phyloP scores from a whole-genome alignment of 2,888 invertebrate species.

The Drosophila greeni region DNA sequence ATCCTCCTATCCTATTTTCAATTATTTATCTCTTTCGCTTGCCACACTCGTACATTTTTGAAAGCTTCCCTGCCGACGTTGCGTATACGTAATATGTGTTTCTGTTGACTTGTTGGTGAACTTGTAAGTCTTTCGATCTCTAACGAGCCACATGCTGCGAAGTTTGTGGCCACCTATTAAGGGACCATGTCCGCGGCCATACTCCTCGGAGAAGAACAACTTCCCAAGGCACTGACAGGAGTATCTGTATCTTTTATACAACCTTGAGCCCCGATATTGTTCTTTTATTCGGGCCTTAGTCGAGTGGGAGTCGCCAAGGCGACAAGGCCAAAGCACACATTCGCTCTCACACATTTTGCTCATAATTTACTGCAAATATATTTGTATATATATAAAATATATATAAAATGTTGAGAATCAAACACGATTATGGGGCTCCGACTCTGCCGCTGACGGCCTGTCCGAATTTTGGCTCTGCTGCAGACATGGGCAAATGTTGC shows the following conservation, averaged over 20 bases:
- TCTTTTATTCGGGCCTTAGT: constrained; percentile 17
- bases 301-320: constrained; percentile 66
- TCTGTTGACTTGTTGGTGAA: constrained; percentile 21
- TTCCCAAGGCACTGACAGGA: neutral
- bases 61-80: constrained; percentile 41
- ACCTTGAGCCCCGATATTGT: neutral
- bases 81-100: constrained; percentile 65
- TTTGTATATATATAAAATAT: constrained; percentile 1
- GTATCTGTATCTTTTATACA: neutral
- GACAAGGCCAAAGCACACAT: constrained; percentile 60
- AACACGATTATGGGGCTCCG: constrained; percentile 57
- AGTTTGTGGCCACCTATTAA: constrained; percentile 5
- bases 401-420: constrained; percentile 43
- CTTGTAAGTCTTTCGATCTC: constrained; percentile 23
- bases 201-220: neutral
- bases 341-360: constrained; percentile 19
- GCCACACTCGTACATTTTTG: constrained; percentile 41
- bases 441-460: constrained; percentile 37
- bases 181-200: neutral
- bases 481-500: constrained; percentile 50
- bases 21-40: constrained; percentile 17
- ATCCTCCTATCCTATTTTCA: constrained; percentile 19
- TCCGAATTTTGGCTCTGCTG: constrained; percentile 46
- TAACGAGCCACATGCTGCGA: constrained; percentile 3
- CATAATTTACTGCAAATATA: constrained; percentile 57